Conservation (phyloP, 2,888 invertebrate species). For the Campoplex capitator region DNA sequence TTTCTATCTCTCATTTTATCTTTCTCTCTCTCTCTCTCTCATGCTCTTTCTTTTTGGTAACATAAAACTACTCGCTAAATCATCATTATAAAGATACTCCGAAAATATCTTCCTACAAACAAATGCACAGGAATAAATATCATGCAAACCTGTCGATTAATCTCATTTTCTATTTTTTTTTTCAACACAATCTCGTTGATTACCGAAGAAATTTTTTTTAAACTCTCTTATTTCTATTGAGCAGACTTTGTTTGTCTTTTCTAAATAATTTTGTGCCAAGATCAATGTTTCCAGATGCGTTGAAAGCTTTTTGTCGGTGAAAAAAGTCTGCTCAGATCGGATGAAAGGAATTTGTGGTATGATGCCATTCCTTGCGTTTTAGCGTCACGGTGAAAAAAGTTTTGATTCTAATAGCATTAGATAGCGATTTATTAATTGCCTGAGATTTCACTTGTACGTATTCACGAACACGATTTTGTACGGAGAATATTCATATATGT, state of each 20-base stretch:
- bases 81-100: constrained; percentile 54
- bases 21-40: constrained; percentile 1
- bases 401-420: constrained; percentile 83
- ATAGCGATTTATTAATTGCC: constrained; percentile 84
- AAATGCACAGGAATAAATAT: constrained; percentile 28
- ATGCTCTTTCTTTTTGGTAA: neutral
- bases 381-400: constrained; percentile 72
- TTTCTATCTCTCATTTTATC: constrained; percentile 11
- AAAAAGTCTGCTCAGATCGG: constrained; percentile 23
- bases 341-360: constrained; percentile 26
- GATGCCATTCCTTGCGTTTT: constrained; percentile 42
- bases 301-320: constrained; percentile 57
- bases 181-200: neutral
- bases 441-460: constrained; percentile 71
- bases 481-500: neutral
- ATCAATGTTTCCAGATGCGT: neutral
- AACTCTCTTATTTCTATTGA: neutral
- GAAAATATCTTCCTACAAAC: constrained; percentile 25
- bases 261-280: neutral
- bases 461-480: constrained; percentile 1
- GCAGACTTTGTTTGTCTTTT: neutral
- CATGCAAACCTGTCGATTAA: neutral
- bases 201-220: neutral
- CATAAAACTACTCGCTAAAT: constrained; percentile 44
- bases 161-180: neutral